A percentile compares a stretch with the other conserved stretches of the same genome.
phyloP scores from a whole-genome alignment of 2,888 invertebrate genomes.

The Pimpla rufipes region DNA sequence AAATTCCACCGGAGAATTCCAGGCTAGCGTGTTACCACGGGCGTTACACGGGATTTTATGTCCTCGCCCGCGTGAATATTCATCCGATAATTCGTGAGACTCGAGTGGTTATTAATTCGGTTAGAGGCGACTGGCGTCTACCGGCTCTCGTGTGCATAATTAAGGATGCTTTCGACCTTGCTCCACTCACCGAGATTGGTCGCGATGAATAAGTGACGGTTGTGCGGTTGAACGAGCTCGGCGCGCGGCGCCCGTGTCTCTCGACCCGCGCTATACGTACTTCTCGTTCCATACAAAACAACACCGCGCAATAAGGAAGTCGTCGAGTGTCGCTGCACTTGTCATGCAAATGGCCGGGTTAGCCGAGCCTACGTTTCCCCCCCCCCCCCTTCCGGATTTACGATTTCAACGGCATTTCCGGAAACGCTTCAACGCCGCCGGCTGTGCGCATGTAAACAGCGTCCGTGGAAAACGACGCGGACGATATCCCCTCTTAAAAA shows the following conservation, averaged over 20 bases:
- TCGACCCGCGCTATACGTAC: not conserved
- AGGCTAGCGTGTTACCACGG: constrained; percentile 62
- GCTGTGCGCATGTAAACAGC: too few species aligned
- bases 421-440: not conserved
- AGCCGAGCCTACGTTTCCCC: not conserved
- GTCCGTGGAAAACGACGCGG: too few species aligned
- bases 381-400: not conserved
- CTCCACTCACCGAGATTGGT: constrained; percentile 84
- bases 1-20: constrained; percentile 58
- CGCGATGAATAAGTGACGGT: constrained; percentile 80
- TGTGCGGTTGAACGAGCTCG: constrained; percentile 8
- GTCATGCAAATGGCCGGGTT: constrained; percentile 9
- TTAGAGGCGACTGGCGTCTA: constrained; percentile 58
- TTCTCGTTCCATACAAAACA: not conserved
- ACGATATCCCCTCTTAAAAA: too few species aligned
- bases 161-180: constrained; percentile 83
- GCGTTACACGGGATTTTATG: constrained; percentile 64
- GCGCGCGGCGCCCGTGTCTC: not conserved
- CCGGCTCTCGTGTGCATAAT: constrained; percentile 79
- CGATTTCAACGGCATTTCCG: not conserved
- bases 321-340: constrained; percentile 36
- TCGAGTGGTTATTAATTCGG: constrained; percentile 68
- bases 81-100: constrained; percentile 68
- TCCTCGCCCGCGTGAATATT: constrained; percentile 65
- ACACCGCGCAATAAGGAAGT: constrained; percentile 31